These are phyloP conservation scores for Akabosia matsudoensis DNA, from an alignment of 1,140 invertebrate species.

Conservation along the genomic window DNA sequence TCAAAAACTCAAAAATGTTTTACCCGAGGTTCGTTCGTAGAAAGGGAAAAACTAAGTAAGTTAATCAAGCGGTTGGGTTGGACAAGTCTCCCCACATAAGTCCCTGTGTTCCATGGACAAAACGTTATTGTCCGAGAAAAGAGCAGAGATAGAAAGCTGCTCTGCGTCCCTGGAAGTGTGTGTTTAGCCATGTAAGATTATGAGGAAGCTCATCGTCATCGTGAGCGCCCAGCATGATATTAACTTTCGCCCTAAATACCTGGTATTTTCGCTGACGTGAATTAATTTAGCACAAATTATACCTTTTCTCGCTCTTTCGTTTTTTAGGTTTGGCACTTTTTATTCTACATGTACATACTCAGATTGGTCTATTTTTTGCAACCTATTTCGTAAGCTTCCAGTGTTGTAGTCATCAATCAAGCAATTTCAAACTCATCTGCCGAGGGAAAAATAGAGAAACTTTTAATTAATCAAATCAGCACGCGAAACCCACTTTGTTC, in stretches of 20 bases:
- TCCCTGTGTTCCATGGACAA: too few relatives aligned
- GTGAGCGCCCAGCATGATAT: neutral
- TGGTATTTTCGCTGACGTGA: slow-evolving; percentile 14
- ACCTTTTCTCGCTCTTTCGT: neutral
- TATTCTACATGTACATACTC: neutral
- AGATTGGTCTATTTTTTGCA: too few relatives aligned
- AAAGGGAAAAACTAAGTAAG: too few relatives aligned
- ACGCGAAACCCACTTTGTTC: neutral
- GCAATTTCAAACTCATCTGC: neutral
- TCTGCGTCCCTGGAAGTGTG: neutral
- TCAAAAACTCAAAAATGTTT: too few relatives aligned
- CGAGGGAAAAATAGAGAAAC: neutral
- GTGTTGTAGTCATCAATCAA: neutral
- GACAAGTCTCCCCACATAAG: too few relatives aligned
- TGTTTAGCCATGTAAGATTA: neutral
- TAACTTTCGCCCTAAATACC: slow-evolving; percentile 7
- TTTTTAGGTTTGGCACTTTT: neutral
- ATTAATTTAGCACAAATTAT: slow-evolving; percentile 17
- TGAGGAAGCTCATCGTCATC: neutral
- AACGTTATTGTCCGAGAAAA: neutral
- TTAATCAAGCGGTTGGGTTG: too few relatives aligned
- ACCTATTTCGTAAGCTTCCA: neutral
- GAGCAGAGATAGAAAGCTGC: neutral
- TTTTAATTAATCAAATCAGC: slow-evolving; percentile 17
- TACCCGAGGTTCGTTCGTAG: too few relatives aligned